Conservation (phyloP, 2,888 invertebrate species). For the Meteorus colon region DNA sequence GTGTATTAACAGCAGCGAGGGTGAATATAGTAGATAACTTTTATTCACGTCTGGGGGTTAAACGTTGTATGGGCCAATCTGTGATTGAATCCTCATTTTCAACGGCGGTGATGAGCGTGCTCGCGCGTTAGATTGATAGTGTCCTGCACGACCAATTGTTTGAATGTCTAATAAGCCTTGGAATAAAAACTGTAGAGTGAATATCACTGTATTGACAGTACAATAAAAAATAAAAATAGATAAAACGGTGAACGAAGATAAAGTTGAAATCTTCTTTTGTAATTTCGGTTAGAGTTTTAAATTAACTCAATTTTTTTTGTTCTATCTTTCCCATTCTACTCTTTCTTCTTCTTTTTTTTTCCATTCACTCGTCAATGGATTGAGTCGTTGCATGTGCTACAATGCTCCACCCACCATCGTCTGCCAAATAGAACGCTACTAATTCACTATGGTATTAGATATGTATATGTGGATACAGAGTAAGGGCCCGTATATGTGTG, state of each 20-base stretch:
- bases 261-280: conserved; percentile 29
- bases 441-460: neutral
- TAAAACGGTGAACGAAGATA: conserved; percentile 13
- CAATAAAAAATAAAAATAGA: conserved; percentile 15
- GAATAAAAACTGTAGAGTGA: neutral
- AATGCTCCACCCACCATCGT: conserved; percentile 9
- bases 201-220: conserved; percentile 14
- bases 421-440: conserved; percentile 20
- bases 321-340: neutral
- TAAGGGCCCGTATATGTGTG: neutral
- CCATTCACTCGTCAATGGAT: conserved; percentile 10
- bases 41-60: conserved; percentile 58
- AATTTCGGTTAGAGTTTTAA: neutral
- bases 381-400: conserved; percentile 22
- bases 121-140: conserved; percentile 32
- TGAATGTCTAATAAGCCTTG: too few relatives aligned
- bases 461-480: neutral
- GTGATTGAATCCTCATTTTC: conserved; percentile 67
- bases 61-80: conserved; percentile 57
- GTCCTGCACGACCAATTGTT: conserved; percentile 43
- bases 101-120: conserved; percentile 21
- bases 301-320: conserved; percentile 18
- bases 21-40: conserved; percentile 63
- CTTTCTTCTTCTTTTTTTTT: conserved; percentile 10
- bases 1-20: neutral